Percentiles rank a stretch among this genome's conserved stretches.
phyloP scores from a whole-genome alignment of 2,888 invertebrate species.

The Dryadula phaetusa region DNA sequence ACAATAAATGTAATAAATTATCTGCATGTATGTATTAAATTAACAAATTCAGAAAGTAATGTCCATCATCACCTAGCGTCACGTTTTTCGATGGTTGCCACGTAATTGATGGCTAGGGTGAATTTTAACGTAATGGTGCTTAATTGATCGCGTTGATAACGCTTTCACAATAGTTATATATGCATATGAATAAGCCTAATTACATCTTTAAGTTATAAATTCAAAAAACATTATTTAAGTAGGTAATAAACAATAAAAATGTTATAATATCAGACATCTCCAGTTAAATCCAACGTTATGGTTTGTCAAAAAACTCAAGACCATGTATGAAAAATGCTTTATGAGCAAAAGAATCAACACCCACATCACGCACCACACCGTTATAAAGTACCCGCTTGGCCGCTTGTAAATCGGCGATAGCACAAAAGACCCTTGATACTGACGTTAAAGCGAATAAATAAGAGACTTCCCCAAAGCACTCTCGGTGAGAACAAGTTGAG shows the following conservation, averaged over 20 bases:
- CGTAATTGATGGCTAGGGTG: conserved; percentile 74
- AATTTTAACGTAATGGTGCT: conserved; percentile 76
- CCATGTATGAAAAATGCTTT: conserved; percentile 24
- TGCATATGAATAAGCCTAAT: conserved; percentile 53
- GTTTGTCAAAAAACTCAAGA: not conserved
- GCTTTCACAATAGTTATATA: conserved; percentile 66
- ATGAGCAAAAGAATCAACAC: conserved; percentile 38
- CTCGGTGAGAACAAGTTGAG: conserved; percentile 75
- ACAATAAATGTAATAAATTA: not conserved
- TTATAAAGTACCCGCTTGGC: conserved; percentile 41
- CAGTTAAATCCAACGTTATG: not conserved
- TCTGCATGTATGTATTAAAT: not conserved
- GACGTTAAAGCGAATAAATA: conserved; percentile 81
- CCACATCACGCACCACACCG: conserved; percentile 43
- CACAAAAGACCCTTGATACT: conserved; percentile 72
- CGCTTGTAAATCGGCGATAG: conserved; percentile 58
- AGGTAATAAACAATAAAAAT: not conserved
- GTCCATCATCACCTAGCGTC: conserved; percentile 50
- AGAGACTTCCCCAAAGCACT: conserved; percentile 79
- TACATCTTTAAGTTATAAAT: not conserved
- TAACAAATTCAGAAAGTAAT: conserved; percentile 14
- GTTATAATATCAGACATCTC: too few relatives aligned
- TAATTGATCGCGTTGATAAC: conserved; percentile 78
- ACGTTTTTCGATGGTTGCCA: conserved; percentile 55
- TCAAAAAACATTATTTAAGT: not conserved